Percentiles rank a stretch among this genome's conserved stretches.
These are phyloP conservation scores for Solen grandis DNA, from an alignment of 1,140 invertebrate species.

Conservation along the genomic window DNA sequence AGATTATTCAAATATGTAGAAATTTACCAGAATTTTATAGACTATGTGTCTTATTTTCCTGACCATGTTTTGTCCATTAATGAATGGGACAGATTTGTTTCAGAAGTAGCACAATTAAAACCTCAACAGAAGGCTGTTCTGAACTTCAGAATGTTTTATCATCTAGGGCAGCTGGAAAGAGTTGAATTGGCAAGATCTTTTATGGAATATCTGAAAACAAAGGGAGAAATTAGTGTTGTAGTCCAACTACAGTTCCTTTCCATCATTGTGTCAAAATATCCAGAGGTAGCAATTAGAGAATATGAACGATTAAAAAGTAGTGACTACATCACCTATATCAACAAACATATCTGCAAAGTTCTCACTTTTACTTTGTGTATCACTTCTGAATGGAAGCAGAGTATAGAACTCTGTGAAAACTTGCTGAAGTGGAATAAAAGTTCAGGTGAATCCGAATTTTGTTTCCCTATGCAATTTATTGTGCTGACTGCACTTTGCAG, in stretches of 20 bases:
- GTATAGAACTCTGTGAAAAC: not conserved
- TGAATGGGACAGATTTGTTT: too few relatives aligned
- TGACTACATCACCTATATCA: not conserved
- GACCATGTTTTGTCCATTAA: too few relatives aligned
- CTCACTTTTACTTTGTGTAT: not conserved
- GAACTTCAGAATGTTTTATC: too few relatives aligned
- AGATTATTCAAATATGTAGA: constrained; percentile 17
- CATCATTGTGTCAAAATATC: constrained; percentile 14
- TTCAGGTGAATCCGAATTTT: too few relatives aligned
- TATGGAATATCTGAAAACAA: not conserved
- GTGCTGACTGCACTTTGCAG: too few relatives aligned
- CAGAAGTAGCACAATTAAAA: too few relatives aligned
- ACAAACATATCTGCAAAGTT: not conserved
- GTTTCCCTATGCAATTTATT: too few relatives aligned
- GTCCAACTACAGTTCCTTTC: not conserved
- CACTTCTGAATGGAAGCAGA: constrained; percentile 8
- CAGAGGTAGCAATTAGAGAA: not conserved
- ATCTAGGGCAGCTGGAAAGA: too few relatives aligned
- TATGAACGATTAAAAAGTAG: constrained; percentile 4
- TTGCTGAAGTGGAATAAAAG: not conserved
- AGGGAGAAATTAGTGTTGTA: not conserved
- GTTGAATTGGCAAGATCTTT: constrained; percentile 25
- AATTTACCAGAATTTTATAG: too few relatives aligned
- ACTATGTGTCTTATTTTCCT: too few relatives aligned
- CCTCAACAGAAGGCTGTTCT: too few relatives aligned